A percentile compares a stretch with the other conserved stretches of the same genome.
phyloP scores from a whole-genome alignment of 2,888 invertebrate species.

The Agriopis leucophaearia region DNA sequence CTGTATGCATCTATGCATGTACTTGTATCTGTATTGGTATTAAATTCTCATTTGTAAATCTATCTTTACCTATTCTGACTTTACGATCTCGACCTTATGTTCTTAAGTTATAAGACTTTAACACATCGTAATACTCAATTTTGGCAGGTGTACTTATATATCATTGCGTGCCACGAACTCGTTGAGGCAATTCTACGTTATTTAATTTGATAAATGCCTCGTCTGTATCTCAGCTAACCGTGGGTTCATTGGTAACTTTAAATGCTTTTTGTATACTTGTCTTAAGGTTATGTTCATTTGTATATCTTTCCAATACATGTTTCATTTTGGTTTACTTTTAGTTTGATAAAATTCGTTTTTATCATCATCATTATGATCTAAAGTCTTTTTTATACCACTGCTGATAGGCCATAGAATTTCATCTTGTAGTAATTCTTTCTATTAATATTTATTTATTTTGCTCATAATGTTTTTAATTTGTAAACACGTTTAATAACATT shows the following conservation, averaged over 20 bases:
- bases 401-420: background rate
- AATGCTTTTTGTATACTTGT: constrained; percentile 15
- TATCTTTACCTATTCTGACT: constrained; percentile 16
- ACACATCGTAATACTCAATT: constrained; percentile 27
- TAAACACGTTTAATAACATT: no score
- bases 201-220: constrained; percentile 45
- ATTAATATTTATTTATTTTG: no score
- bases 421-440: background rate
- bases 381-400: background rate
- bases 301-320: background rate
- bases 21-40: constrained; percentile 39
- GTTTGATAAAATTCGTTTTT: background rate
- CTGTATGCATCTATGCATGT: background rate
- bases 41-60: constrained; percentile 51
- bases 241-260: constrained; percentile 29
- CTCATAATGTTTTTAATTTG: no score
- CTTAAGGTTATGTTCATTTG: background rate
- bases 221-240: constrained; percentile 37
- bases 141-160: constrained; percentile 49
- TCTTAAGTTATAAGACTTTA: constrained; percentile 7
- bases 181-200: constrained; percentile 34
- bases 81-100: constrained; percentile 29
- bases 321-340: background rate
- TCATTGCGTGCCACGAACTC: constrained; percentile 50
- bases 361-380: no score